Evolutionary conservation across 2,888 invertebrate species (phyloP).

Genomic region (Drosophila mayaguana): DNA sequence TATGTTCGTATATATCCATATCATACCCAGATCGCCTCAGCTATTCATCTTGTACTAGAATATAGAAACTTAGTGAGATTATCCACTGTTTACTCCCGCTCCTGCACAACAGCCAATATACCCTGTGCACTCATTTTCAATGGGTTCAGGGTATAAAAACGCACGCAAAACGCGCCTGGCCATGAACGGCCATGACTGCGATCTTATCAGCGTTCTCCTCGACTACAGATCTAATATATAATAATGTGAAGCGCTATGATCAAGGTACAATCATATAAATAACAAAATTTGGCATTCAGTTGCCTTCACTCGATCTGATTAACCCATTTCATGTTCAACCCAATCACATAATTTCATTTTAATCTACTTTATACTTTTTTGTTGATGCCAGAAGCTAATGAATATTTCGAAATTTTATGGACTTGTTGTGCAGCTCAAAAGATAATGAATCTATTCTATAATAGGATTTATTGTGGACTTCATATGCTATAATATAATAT

Average conservation of each 20-base stretch:
- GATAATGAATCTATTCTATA: conserved; percentile 41
- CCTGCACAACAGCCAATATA: background rate
- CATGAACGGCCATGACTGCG: conserved; percentile 71
- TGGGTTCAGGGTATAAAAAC: conserved; percentile 19
- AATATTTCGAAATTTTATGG: conserved; percentile 32
- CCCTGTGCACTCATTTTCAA: background rate
- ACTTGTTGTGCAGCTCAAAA: conserved; percentile 45
- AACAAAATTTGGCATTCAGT: conserved; percentile 17
- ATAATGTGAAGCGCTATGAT: conserved; percentile 3
- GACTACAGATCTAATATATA: conserved; percentile 20
- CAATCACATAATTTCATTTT: conserved; percentile 6
- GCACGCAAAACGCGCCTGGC: conserved; percentile 45
- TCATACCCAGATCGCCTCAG: background rate
- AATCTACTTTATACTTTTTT: conserved; percentile 12
- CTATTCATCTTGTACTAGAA: background rate
- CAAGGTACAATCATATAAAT: background rate
- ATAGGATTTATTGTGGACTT: background rate
- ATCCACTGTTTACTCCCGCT: background rate
- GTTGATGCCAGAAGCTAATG: conserved; percentile 27
- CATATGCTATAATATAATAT: conserved; percentile 9
- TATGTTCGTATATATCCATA: too few species aligned
- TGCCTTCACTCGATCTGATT: conserved; percentile 27
- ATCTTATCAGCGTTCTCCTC: conserved; percentile 53
- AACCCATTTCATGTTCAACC: conserved; percentile 41
- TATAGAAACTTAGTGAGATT: background rate